Evolutionary conservation across 2,797 vertebrate species (phyloP), one percentile per base, ranked within the genome.

Genomic region (Phyllotis vaccarum): DNA sequence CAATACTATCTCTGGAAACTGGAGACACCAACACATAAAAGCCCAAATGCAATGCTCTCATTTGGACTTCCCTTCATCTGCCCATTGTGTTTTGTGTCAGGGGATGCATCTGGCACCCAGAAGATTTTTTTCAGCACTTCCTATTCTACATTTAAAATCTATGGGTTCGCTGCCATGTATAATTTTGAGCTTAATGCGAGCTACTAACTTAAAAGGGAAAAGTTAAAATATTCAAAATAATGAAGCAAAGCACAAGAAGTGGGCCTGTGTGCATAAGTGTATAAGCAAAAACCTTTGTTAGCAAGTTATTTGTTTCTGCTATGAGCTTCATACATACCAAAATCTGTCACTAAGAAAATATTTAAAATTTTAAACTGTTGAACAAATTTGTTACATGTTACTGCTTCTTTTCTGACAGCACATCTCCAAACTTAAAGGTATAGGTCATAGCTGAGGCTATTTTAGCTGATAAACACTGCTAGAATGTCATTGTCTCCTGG

Each of bases 301-400:
- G 79, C 49, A 93, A 95, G 60, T 81, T 85, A 76, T 70, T 88
- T 87, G 80, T 78, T 82, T 95, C 49, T 90, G 58, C n/a, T n/a
- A 74, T 92, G 11, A 37, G 34, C 29, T 95, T 93, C 96, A 52
- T 91, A 12, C 13, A 72, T 90, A 43, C 92, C 86, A 95, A 80
- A 37, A 46, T 13, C 79, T 75, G 93, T 68, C 68, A 88, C 56
- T 93, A 94, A 93, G 87, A 93, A 93, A 95, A 86, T 74, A 93
- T 80, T 96, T 80, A 64, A 95, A 85, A 86, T 83, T 70, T 85
- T 29, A 78, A 94, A 89, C 40, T 74, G 27, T 89, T 92, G 66
- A 96, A 34, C 10, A 95, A 97, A 97, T 96, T 75, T 87, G 92
- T 91, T 94, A 89, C 37, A 90, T 94, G 54, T 87, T 97, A 83